Evolutionary conservation across 2,113 vertebrate genomes (phyloP).

Genomic region (Triplophysa dalaica): DNA sequence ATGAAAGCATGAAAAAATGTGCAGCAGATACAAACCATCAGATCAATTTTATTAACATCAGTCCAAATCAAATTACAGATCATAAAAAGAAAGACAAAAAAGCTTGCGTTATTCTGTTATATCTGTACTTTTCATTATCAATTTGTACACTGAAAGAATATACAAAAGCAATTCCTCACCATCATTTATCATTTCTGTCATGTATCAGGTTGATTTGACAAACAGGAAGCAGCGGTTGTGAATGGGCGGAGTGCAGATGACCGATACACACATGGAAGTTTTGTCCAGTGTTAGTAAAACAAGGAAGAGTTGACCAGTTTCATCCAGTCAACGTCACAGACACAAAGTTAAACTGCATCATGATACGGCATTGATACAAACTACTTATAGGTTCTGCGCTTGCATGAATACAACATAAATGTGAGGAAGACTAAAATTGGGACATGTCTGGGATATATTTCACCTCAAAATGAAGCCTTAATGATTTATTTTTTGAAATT

Average conservation of each 20-base stretch:
- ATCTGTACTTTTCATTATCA: constrained; percentile 31
- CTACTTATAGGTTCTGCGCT: background rate
- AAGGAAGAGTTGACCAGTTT: background rate
- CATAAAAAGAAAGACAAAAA: constrained; percentile 23
- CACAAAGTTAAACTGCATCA: background rate
- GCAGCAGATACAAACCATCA: constrained; percentile 51
- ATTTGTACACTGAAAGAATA: constrained; percentile 33
- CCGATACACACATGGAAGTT: background rate
- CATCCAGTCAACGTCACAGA: background rate
- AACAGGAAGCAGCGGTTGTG: constrained; percentile 31
- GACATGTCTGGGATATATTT: no score
- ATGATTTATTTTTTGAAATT: no score
- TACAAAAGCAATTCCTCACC: constrained; percentile 36
- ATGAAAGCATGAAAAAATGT: background rate
- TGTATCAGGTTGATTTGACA: constrained; percentile 10
- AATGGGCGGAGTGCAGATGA: background rate
- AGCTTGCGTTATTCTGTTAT: constrained; percentile 26
- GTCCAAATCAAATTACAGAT: constrained; percentile 55
- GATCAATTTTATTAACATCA: constrained; percentile 58
- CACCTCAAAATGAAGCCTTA: no score
- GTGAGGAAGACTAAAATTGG: background rate
- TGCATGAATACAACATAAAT: background rate
- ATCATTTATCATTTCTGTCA: constrained; percentile 3
- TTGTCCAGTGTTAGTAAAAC: constrained; percentile 20
- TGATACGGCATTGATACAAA: background rate